Evolutionary conservation across 1,140 invertebrate species (phyloP).

Genomic region (Lithobius niger): DNA sequence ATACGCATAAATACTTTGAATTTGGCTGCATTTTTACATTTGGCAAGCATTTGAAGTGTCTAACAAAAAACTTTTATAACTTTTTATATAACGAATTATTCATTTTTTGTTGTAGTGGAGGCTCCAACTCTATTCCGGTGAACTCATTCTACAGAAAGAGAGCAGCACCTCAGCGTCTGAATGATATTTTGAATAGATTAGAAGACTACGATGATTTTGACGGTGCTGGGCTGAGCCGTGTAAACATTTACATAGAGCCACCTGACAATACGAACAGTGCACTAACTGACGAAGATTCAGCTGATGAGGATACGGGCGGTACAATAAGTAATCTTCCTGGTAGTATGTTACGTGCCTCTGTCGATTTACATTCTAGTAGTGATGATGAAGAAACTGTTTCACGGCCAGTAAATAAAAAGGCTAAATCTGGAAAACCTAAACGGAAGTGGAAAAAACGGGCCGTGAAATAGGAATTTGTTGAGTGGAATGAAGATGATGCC

Average conservation of each 20-base stretch:
- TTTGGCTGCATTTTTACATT: too few species aligned
- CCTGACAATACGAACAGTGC: background rate
- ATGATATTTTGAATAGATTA: background rate
- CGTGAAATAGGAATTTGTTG: background rate
- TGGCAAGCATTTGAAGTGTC: too few species aligned
- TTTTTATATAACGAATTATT: too few species aligned
- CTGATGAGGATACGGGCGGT: background rate
- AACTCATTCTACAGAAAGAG: background rate
- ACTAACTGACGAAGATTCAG: conserved; percentile 1
- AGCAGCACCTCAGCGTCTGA: background rate
- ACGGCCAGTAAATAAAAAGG: background rate
- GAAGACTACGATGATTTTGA: background rate
- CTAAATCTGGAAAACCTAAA: background rate
- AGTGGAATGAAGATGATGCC: background rate
- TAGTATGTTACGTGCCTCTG: background rate
- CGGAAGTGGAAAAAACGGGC: background rate
- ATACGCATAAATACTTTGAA: too few species aligned
- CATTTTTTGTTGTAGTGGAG: background rate
- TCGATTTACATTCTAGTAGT: background rate
- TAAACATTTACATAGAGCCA: background rate
- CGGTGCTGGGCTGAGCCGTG: background rate
- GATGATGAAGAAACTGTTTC: background rate
- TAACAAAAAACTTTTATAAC: too few species aligned
- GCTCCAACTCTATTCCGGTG: background rate
- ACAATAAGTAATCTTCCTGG: conserved; percentile 6